Base-by-base conservation (phyloP, 2,888 invertebrate species). In the Trachelus stipa region DNA sequence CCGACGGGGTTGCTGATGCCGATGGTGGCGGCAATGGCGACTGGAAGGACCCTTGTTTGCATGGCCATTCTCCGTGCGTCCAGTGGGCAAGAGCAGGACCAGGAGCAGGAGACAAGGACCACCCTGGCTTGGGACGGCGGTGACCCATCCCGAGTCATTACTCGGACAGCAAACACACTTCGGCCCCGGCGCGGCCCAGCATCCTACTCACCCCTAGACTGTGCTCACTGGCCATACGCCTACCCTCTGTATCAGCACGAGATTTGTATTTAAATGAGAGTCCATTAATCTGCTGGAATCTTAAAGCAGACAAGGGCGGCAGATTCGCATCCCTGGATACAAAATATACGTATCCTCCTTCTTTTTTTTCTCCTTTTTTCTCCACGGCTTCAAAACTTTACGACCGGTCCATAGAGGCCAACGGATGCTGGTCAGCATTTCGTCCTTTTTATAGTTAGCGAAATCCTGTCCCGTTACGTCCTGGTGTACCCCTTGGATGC, bases 231-330 rank as follows among this genome's bases (percentile, higher is more conserved):
- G 56, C 78, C 82, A 80, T 79, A 80, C 77, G 76, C 81, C 81
- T 80, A 83, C 87, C 88, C 84, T 85, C 85, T 89, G 89, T 90
- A 91, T 91, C 89, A 89, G 87, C 87, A 88, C 86, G 88, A 91
- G 90, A 91, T 91, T 91, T 91, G 90, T 91, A 91, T 91, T 91
- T 91, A 91, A 92, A 92, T 91, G 91, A 91, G 91, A 88, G 85
- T 86, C 90, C 89, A 90, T 91, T 90, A 91, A 89, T 89, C 88
- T 86, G 84, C 83, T 84, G 85, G 88, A 87, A 91, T 91, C 91
- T 91, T 90, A 88, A 90, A 89, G 89, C 89, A 89, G 86, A 71
- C 71, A 34, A 56, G 56, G 56, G 56, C 56, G 23, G 9, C 56
- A 23, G 56, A 56, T 56, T 56, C 56, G 56, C 56, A 23, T 56